phyloP scores from a whole-genome alignment of 2,888 invertebrate species.

The Amphipyra berbera region DNA sequence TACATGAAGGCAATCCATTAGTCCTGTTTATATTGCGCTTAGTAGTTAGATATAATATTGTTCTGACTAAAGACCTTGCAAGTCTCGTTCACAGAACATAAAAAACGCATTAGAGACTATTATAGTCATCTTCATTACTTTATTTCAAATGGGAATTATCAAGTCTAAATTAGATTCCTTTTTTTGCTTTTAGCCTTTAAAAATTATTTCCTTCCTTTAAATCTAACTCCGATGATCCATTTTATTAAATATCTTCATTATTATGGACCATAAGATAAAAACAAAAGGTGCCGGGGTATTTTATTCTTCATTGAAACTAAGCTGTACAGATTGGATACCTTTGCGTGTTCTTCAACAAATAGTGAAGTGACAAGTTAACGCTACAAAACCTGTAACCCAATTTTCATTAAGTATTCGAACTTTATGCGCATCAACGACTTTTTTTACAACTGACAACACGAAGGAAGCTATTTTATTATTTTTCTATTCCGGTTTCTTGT shows the following conservation, averaged over 20 bases:
- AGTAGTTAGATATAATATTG: conserved; percentile 7
- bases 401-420: conserved; percentile 27
- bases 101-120: conserved; percentile 26
- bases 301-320: neutral
- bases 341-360: conserved; percentile 8
- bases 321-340: conserved; percentile 4
- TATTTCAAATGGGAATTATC: neutral
- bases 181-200: no score
- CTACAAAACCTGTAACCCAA: conserved; percentile 32
- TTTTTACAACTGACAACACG: conserved; percentile 28
- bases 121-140: conserved; percentile 11
- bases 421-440: conserved; percentile 36
- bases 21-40: neutral
- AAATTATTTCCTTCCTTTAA: neutral
- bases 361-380: conserved; percentile 12
- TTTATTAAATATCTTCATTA: neutral
- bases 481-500: conserved; percentile 21
- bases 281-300: no score
- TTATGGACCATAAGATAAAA: no score
- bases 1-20: conserved; percentile 8
- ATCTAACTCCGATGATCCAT: neutral
- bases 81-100: conserved; percentile 14
- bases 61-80: conserved; percentile 29
- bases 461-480: no score
- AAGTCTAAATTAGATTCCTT: no score